A percentile compares a stretch with the other conserved stretches of the same genome.
Evolutionary conservation across 2,888 invertebrate species (phyloP).

Genomic region (Acanthosepion pharaonis): DNA sequence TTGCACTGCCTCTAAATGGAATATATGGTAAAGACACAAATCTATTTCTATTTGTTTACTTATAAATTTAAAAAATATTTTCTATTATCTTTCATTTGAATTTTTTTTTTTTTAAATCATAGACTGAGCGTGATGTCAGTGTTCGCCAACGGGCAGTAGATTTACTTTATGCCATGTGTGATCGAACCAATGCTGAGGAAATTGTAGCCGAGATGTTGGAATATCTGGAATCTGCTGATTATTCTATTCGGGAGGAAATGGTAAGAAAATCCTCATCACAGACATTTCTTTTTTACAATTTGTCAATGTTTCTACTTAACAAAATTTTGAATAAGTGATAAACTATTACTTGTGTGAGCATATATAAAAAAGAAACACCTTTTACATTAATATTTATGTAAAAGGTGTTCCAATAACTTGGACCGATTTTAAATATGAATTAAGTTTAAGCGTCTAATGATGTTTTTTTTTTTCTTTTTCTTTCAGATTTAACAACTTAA

Average conservation of each 20-base stretch:
- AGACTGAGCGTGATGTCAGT: slow-evolving; percentile 98
- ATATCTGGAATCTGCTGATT: slow-evolving; percentile 98
- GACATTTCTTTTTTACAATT: background rate
- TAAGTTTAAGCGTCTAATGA: too few species aligned
- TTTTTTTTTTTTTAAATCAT: slow-evolving; percentile 55
- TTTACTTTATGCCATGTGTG: slow-evolving; percentile 99
- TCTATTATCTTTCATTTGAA: background rate
- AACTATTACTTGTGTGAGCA: too few species aligned
- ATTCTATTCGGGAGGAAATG: slow-evolving; percentile 99
- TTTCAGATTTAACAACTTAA: too few species aligned
- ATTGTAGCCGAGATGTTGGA: slow-evolving; percentile 99
- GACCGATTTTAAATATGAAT: too few species aligned
- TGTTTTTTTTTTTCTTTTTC: too few species aligned
- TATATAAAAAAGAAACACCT: too few species aligned
- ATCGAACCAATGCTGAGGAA: slow-evolving; percentile 98
- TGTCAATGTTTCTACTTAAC: background rate
- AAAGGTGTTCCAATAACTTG: too few species aligned
- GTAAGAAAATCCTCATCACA: slow-evolving; percentile 75
- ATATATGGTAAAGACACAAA: too few species aligned
- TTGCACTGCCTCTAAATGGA: too few species aligned
- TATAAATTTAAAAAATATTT: background rate
- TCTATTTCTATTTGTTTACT: too few species aligned
- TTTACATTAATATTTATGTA: too few species aligned
- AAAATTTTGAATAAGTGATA: too few species aligned
- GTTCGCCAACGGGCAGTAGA: slow-evolving; percentile 98